Percentiles rank a stretch among this genome's conserved stretches.
These are phyloP conservation scores for Melitaea athalia DNA, from an alignment of 2,888 invertebrate genomes.

Conservation along the genomic window DNA sequence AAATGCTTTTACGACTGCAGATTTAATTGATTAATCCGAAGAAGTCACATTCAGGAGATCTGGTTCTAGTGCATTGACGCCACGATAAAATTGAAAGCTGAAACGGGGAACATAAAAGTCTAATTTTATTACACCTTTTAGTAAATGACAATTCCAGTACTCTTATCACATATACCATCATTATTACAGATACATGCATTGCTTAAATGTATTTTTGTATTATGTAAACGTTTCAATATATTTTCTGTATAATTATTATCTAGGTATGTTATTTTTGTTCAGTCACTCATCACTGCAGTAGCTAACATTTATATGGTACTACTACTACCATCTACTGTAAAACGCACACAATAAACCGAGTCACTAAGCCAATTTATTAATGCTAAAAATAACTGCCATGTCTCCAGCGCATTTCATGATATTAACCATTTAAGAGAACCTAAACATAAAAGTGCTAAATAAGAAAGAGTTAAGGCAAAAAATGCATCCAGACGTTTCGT, in stretches of 20 bases:
- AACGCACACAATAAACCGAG: constrained; percentile 76
- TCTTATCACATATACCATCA: too few species aligned
- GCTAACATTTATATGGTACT: constrained; percentile 39
- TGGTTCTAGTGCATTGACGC: constrained; percentile 69
- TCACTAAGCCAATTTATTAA: constrained; percentile 81
- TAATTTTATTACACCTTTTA: constrained; percentile 75
- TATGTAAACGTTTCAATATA: neutral
- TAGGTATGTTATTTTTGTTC: neutral
- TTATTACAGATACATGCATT: too few species aligned
- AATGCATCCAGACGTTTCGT: constrained; percentile 2
- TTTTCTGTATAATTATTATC: neutral
- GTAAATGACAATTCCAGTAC: constrained; percentile 63
- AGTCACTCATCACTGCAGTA: neutral
- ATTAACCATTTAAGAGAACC: constrained; percentile 75
- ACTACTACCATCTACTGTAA: constrained; percentile 47
- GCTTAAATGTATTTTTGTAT: neutral
- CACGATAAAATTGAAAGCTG: constrained; percentile 71
- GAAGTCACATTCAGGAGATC: constrained; percentile 49
- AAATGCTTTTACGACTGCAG: constrained; percentile 48
- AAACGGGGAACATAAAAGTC: constrained; percentile 77
- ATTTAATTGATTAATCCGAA: constrained; percentile 60
- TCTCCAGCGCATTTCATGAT: constrained; percentile 73
- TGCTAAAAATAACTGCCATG: constrained; percentile 79
- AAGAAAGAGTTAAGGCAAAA: constrained; percentile 21
- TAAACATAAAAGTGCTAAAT: constrained; percentile 50